Base-by-base conservation (phyloP, 2,113 vertebrate species). In the Pteruthius melanotis region DNA sequence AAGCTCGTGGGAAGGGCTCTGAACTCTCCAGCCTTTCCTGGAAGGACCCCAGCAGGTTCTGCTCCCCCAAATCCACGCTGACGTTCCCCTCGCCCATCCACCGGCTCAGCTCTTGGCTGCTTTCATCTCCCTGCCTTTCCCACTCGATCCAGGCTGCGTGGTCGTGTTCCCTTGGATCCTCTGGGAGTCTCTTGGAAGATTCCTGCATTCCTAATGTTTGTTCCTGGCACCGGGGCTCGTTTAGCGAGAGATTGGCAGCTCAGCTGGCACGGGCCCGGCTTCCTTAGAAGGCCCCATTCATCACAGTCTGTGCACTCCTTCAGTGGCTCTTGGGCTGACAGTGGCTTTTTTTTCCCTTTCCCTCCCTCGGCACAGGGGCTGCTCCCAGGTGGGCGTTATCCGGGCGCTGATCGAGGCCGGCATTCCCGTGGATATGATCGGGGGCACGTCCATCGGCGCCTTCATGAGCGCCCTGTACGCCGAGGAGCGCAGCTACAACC, bases 381-480 rank as follows among this genome's bases (percentile, higher is more conserved):
- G 99, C 85, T 99, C 98, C 83, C 99, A 99, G 97, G 98, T 99
- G 1, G 99, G 99, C 7, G 83, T 99, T 52, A 98, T 99, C 97
- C 97, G 98, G 59, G 99, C 99, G 0, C 97, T 99, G 95, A 98
- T 96, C 0, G 99, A 99, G 72, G 98, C 97, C 0, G 98, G 99
- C 4, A 99, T 99, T 91, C 99, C 99, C 0, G 96, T 99, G 11
- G 99, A 99, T 94, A 97, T 99, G 98, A 98, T 99, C 1, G 99
- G 99, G 17, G 99, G 99, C 27, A 99, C 99, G 0, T 99, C 99
- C 63, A 98, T 99, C 2, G 99, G 99, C 31, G 97, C 99, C 20
- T 98, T 99, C 16, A 99, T 99, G 98, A 98, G 98, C 3, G 99
- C 99, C 6, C 96, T 99, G 69, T 99, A 99, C 6, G 98, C 99